Base-by-base conservation (phyloP, 2,113 vertebrate species). In the Fulica atra region DNA sequence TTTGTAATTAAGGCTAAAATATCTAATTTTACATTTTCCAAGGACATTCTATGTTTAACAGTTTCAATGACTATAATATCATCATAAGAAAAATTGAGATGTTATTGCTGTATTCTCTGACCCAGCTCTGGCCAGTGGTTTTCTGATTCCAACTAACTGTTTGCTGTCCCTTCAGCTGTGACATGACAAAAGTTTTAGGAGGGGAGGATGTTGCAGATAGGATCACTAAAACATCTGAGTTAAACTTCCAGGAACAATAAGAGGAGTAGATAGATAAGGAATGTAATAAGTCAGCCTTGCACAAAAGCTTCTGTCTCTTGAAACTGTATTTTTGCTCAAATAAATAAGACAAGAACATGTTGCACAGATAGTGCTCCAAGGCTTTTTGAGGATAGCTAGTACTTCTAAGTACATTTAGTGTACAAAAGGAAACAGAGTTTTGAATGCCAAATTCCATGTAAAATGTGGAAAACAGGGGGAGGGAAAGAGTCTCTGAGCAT, bases 161-260 rank as follows among this genome's bases (percentile, higher is more conserved):
- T 88, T 72, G 2, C 31, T 65, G 8, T 23, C 12, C n/a, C 11
- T 89, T 88, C 60, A 91, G 7, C 29, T 89, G 14, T 60, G 42
- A 40, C 0, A 0, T 35, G 16, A 66, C 38, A 78, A 60, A 83
- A 24, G 7, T 59, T 70, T 74, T 46, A n/a, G 38, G 4, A 82
- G 28, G 9, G 7, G 16, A 66, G 5, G 11, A 46, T 89, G 56
- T 5, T 59, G 26, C 50, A 59, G 46, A 42, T 13, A 64, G 16
- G 14, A 60, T 31, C 51, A 31, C 14, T 64, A 64, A 93, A 88
- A 71, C 7, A 26, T 73, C n/a, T 25, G 18, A 86, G 17, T 63
- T 77, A 29, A 91, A 66, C 4, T 83, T 73, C 28, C 60, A 88
- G n/a, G 50, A 83, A 69, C 6, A 44, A 4, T 23, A 77, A 46